These are phyloP conservation scores for Lycophotia porphyrea DNA, from an alignment of 2,888 invertebrate species.

Conservation along the genomic window DNA sequence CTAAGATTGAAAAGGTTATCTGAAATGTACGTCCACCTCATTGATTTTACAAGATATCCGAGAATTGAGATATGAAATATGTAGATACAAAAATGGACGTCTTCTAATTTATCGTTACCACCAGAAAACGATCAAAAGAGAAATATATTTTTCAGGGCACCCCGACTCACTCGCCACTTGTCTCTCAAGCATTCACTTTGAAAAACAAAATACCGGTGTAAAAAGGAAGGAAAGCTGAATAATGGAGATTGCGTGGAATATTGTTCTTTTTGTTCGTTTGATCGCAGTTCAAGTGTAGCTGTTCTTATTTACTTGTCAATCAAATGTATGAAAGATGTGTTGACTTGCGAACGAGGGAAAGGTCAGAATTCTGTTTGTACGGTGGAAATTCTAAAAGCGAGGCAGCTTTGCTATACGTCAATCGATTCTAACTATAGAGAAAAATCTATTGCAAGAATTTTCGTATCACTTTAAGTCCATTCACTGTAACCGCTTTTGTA, in stretches of 20 bases:
- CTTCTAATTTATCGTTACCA: background rate
- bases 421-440: background rate
- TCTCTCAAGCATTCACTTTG: slow-evolving; percentile 10
- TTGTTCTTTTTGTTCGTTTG: slow-evolving; percentile 20
- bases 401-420: background rate
- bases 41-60: background rate
- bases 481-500: background rate
- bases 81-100: background rate
- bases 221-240: slow-evolving; percentile 6
- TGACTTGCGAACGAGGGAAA: background rate
- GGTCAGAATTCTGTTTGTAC: background rate
- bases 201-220: slow-evolving; percentile 25
- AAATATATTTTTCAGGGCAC: background rate
- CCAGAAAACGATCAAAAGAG: background rate
- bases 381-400: background rate
- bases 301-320: background rate
- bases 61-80: background rate
- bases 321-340: background rate
- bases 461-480: background rate
- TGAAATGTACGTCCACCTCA: background rate
- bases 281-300: background rate
- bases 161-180: background rate
- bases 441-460: background rate
- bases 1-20: background rate
- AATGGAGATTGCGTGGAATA: background rate